Evolutionary conservation across 2,797 vertebrate species (phyloP).

Genomic region (Coendou prehensilis): DNA sequence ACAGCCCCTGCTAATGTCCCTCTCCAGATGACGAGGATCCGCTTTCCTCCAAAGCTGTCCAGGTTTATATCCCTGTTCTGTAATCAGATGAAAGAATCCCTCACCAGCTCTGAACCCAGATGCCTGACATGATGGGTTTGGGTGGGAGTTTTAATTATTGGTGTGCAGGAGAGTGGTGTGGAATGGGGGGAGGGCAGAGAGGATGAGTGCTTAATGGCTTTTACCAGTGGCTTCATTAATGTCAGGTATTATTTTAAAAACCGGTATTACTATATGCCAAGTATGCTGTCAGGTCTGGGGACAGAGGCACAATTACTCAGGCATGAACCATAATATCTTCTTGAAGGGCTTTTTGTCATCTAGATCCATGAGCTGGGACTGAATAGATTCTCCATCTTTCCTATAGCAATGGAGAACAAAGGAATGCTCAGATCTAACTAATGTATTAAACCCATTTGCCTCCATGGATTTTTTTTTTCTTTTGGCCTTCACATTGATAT

Average conservation of each 20-base stretch:
- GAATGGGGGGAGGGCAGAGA: background rate
- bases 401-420: background rate
- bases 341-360: background rate
- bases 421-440: background rate
- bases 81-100: conserved; percentile 1
- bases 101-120: background rate
- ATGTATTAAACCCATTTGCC: background rate
- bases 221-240: background rate
- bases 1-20: background rate
- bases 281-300: background rate
- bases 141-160: background rate
- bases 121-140: background rate
- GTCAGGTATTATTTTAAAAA: conserved; percentile 26
- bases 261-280: background rate
- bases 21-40: background rate
- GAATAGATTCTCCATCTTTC: background rate
- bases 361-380: background rate
- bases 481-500: background rate
- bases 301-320: background rate
- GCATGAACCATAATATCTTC: background rate
- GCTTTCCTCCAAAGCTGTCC: background rate
- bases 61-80: background rate
- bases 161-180: background rate
- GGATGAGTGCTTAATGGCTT: background rate
- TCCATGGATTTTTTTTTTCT: background rate